Conservation (phyloP, 2,113 vertebrate species). For the Malurus cyaneus region DNA sequence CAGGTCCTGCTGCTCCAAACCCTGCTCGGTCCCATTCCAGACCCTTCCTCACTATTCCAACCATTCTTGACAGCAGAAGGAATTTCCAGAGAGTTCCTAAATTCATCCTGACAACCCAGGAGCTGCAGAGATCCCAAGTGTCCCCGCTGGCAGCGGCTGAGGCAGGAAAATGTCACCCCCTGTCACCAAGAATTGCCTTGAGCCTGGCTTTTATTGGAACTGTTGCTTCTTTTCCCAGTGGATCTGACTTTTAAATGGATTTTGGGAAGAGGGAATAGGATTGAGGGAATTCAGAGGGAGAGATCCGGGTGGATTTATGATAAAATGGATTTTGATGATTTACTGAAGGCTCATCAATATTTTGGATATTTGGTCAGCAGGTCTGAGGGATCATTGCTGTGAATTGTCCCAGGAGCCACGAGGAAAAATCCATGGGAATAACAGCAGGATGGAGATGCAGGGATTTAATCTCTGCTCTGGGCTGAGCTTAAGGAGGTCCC, state of each 20-base stretch:
- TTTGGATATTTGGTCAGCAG: accelerated
- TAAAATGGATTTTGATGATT: too few relatives aligned
- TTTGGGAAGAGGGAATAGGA: neutral
- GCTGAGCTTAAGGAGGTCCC: neutral
- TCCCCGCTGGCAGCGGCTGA: neutral
- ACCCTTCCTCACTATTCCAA: neutral
- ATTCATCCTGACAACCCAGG: neutral
- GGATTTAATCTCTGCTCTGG: accelerated
- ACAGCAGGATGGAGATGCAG: neutral
- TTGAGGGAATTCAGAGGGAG: accelerated
- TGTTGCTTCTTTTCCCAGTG: neutral
- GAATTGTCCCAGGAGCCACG: neutral
- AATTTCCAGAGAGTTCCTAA: neutral
- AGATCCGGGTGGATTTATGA: neutral
- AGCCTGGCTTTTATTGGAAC: accelerated
- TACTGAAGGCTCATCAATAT: accelerated
- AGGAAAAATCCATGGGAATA: neutral
- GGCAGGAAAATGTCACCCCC: neutral
- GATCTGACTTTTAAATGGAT: accelerated
- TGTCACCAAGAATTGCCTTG: accelerated
- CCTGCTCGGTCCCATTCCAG: accelerated
- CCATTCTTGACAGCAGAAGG: accelerated
- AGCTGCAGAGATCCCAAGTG: neutral
- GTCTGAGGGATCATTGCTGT: neutral
- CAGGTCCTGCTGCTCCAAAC: neutral